Conservation (phyloP, 2,113 vertebrate species). For the Otocyon megalotis region DNA sequence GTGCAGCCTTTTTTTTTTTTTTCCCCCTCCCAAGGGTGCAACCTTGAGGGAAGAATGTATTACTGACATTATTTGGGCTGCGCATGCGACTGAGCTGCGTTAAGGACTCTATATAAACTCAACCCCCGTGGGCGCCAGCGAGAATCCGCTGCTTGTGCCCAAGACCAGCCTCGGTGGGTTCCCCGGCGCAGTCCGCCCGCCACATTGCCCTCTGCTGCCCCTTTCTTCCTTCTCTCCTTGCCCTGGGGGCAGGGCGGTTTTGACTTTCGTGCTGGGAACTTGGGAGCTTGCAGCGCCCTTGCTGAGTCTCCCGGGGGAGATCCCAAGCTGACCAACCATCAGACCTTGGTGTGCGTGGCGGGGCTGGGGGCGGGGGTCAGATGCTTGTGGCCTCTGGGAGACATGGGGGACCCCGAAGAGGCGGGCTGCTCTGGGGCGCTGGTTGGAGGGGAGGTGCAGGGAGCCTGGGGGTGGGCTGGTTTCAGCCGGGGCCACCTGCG, state of each 20-base stretch:
- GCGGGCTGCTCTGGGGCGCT: not conserved
- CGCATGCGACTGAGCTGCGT: too few species aligned
- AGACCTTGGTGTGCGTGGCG: fast-evolving
- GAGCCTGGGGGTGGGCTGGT: not conserved
- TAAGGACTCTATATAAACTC: not conserved
- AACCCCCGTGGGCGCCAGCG: too few species aligned
- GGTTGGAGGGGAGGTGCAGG: not conserved
- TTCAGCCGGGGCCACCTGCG: too few species aligned
- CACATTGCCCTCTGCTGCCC: too few species aligned
- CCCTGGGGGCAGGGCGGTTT: not conserved
- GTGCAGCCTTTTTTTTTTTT: too few species aligned
- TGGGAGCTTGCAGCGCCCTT: too few species aligned
- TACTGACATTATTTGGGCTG: not conserved
- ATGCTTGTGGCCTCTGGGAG: not conserved
- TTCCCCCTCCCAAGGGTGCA: not conserved
- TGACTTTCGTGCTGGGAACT: not conserved
- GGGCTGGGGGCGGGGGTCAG: not conserved
- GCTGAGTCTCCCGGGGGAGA: too few species aligned
- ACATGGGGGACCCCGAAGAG: not conserved
- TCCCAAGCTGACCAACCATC: not conserved
- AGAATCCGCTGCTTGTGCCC: too few species aligned
- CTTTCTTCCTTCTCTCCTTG: not conserved
- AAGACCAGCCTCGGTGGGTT: too few species aligned
- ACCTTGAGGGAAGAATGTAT: not conserved
- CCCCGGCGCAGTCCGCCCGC: too few species aligned